Percentiles rank a stretch among this genome's conserved stretches.
phyloP scores from a whole-genome alignment of 2,113 vertebrate genomes.

The Heterotilapia buettikoferi region DNA sequence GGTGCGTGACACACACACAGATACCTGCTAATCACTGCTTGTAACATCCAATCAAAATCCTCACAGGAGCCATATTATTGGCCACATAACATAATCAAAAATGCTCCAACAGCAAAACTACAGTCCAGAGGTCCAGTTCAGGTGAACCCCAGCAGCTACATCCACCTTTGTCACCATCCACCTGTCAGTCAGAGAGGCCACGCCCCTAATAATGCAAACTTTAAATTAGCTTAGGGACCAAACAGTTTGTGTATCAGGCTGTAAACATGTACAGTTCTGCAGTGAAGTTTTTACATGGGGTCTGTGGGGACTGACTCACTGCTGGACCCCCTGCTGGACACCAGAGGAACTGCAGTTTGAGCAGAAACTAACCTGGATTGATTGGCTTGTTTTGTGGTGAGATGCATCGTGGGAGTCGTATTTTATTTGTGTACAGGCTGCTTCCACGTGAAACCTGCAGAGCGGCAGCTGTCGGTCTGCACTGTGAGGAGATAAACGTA shows the following conservation, averaged over 20 bases:
- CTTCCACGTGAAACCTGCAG: not conserved
- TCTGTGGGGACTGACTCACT: not conserved
- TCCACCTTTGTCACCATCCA: not conserved
- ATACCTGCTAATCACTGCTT: not conserved
- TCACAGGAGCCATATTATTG: not conserved
- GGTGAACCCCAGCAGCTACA: not conserved
- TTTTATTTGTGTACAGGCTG: not conserved
- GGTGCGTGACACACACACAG: not conserved
- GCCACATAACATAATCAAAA: not conserved
- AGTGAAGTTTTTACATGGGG: not conserved
- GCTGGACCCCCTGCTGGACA: not conserved
- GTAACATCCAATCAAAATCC: not conserved
- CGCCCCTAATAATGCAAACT: not conserved
- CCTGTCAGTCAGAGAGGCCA: not conserved
- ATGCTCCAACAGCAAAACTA: not conserved
- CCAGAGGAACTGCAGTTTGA: not conserved
- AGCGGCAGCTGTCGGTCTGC: not conserved
- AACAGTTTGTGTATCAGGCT: not conserved
- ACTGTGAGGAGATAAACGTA: not conserved
- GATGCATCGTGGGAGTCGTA: not conserved
- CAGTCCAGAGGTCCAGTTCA: not conserved
- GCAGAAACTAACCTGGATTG: not conserved
- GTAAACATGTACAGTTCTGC: not conserved
- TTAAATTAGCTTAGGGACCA: not conserved
- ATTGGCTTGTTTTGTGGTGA: not conserved